Evolutionary conservation across 2,888 invertebrate species (phyloP).

Genomic region (Timandra comae): DNA sequence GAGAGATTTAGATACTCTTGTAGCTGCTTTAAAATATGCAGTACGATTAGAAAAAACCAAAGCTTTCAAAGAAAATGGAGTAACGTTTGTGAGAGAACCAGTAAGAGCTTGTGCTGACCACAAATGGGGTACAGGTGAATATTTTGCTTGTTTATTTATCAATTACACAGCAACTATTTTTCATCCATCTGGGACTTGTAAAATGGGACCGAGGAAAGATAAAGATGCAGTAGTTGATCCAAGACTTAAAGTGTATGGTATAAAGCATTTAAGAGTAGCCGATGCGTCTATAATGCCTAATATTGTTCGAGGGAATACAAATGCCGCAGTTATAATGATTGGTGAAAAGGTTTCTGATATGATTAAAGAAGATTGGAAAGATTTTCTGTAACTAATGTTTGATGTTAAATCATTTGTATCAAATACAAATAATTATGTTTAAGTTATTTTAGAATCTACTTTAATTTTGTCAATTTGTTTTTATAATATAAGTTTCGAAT

Average conservation of each 20-base stretch:
- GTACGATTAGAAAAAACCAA: constrained; percentile 74
- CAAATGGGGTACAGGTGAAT: constrained; percentile 76
- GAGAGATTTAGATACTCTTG: constrained; percentile 77
- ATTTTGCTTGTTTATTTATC: constrained; percentile 80
- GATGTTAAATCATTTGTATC: too few species aligned
- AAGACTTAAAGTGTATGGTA: constrained; percentile 47
- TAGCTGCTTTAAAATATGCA: constrained; percentile 78
- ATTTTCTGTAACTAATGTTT: too few species aligned
- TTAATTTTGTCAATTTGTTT: too few species aligned
- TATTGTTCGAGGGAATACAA: constrained; percentile 87
- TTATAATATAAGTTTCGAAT: too few species aligned
- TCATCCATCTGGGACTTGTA: constrained; percentile 58
- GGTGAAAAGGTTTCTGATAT: constrained; percentile 77
- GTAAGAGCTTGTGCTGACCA: constrained; percentile 74
- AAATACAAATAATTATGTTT: too few species aligned
- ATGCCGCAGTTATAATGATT: constrained; percentile 90
- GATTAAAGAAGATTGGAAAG: constrained; percentile 52
- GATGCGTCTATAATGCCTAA: constrained; percentile 90
- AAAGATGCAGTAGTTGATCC: constrained; percentile 51
- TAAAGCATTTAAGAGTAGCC: constrained; percentile 78
- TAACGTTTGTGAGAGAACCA: constrained; percentile 69
- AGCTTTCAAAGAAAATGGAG: constrained; percentile 71
- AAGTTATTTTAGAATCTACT: too few species aligned
- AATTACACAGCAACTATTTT: constrained; percentile 78
- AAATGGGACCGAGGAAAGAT: constrained; percentile 56